A percentile compares a stretch with the other conserved stretches of the same genome.
phyloP scores from a whole-genome alignment of 2,888 invertebrate species.

The Coelopa pilipes region DNA sequence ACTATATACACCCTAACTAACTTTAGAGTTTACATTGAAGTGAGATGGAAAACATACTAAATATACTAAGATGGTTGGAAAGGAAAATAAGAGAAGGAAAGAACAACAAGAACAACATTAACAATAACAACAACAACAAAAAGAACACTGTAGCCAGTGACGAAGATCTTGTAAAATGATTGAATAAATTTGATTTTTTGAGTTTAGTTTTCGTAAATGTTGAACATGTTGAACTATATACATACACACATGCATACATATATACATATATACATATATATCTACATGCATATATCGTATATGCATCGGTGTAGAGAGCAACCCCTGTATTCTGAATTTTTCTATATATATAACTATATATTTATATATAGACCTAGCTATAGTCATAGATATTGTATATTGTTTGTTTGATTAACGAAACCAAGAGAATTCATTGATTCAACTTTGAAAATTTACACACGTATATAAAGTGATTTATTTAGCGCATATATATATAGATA shows the following conservation, averaged over 20 bases:
- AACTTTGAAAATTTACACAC: conserved; percentile 38
- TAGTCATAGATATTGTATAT: conserved; percentile 11
- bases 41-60: background rate
- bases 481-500: conserved; percentile 43
- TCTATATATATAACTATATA: background rate
- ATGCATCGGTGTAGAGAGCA: background rate
- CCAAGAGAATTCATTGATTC: conserved; percentile 29
- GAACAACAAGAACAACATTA: background rate
- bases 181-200: background rate
- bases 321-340: conserved; percentile 7
- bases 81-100: too few species aligned
- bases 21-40: conserved; percentile 10
- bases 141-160: background rate
- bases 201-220: conserved; percentile 12
- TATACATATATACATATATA: conserved; percentile 6
- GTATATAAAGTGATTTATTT: conserved; percentile 45
- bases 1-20: conserved; percentile 13
- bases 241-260: too few species aligned
- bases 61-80: background rate
- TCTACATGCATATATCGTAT: background rate
- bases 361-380: too few species aligned
- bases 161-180: background rate
- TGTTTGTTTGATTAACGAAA: conserved; percentile 29
- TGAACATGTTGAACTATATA: conserved; percentile 18
- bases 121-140: background rate